Conservation (phyloP, 2,113 vertebrate genomes). For the Vombatus ursinus region DNA sequence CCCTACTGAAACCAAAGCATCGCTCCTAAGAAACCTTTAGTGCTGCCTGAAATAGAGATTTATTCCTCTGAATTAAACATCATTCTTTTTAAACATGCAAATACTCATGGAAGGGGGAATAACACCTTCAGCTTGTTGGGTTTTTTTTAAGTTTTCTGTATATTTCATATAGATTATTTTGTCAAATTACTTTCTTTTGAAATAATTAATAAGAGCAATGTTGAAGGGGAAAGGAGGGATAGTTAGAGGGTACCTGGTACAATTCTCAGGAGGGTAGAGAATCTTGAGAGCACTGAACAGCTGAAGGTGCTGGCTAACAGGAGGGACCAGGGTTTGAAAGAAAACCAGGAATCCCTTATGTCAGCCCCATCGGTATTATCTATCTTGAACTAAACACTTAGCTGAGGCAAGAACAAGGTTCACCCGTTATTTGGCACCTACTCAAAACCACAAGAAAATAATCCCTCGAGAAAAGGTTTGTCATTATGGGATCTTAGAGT, state of each 20-base stretch:
- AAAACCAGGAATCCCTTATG: not conserved
- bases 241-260: not conserved
- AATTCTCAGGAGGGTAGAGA: not conserved
- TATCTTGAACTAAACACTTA: not conserved
- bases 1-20: not conserved
- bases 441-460: not conserved
- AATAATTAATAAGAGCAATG: not conserved
- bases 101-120: not conserved
- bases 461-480: not conserved
- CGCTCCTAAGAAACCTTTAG: not conserved
- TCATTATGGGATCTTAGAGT: not conserved
- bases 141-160: not conserved
- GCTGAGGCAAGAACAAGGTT: not conserved
- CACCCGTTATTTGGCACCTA: not conserved
- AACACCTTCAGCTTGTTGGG: not conserved
- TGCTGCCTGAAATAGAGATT: not conserved
- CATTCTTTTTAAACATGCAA: not conserved
- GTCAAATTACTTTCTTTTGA: not conserved
- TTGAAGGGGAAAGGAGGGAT: not conserved
- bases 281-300: not conserved
- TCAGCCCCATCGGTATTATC: not conserved
- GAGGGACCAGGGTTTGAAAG: not conserved
- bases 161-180: not conserved
- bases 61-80: not conserved
- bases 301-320: not conserved